Conservation (phyloP, 2,797 vertebrate genomes). For the Lacerta bilineata region DNA sequence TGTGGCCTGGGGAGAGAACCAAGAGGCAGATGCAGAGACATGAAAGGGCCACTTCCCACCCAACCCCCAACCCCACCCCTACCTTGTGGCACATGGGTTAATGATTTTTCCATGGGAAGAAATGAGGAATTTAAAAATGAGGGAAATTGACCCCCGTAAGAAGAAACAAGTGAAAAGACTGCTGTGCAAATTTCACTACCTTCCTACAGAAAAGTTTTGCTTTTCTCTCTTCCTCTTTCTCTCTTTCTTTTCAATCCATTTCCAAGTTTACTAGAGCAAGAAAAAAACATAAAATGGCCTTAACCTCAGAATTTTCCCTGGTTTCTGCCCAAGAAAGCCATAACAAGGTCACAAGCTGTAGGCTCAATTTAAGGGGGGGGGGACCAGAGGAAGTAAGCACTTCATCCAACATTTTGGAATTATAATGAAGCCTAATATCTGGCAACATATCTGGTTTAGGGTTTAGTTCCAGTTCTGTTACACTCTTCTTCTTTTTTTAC, state of each 20-base stretch:
- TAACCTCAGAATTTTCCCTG: constrained; percentile 63
- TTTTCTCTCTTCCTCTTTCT: constrained; percentile 26
- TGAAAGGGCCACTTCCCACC: no score
- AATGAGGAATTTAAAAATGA: constrained; percentile 39
- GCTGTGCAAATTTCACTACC: constrained; percentile 47
- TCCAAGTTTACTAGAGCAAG: constrained; percentile 56
- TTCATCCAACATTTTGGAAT: constrained; percentile 2
- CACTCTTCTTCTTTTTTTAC: neutral
- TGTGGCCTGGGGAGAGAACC: no score
- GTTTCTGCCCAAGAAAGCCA: constrained; percentile 57
- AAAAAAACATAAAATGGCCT: constrained; percentile 49
- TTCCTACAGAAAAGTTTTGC: neutral
- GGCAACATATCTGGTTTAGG: constrained; percentile 9
- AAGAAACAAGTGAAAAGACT: constrained; percentile 46
- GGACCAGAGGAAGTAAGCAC: neutral
- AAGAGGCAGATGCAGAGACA: no score
- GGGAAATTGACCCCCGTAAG: constrained; percentile 48
- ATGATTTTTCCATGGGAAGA: constrained; percentile 47
- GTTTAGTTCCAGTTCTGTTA: constrained; percentile 24
- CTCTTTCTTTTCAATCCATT: neutral
- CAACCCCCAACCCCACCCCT: no score
- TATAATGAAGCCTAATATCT: constrained; percentile 19
- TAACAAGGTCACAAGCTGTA: constrained; percentile 55
- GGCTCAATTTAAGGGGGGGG: constrained; percentile 27
- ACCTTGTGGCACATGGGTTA: neutral